These are phyloP conservation scores for Musca vetustissima DNA, from an alignment of 1,140 invertebrate genomes.

Conservation along the genomic window DNA sequence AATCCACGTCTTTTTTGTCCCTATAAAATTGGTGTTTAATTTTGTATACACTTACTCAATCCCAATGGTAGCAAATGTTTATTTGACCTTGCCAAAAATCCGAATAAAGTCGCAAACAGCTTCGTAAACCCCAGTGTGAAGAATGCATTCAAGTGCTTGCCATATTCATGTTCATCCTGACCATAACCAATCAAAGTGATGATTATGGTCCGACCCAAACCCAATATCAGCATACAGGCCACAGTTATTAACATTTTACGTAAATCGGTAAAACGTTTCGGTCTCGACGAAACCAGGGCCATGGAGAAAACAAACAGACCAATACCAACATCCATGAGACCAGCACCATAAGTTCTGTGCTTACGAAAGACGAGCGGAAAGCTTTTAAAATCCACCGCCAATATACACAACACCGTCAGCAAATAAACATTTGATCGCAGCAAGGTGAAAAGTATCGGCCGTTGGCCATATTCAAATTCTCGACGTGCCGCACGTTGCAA, in stretches of 20 bases:
- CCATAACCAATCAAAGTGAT: constrained; percentile 75
- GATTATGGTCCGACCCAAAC: constrained; percentile 66
- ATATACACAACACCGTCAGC: constrained; percentile 78
- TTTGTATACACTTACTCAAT: constrained; percentile 43
- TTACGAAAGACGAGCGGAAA: constrained; percentile 87
- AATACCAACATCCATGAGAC: constrained; percentile 95
- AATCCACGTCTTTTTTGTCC: no score
- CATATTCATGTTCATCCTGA: constrained; percentile 88
- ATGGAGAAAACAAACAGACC: constrained; percentile 86
- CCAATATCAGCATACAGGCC: constrained; percentile 68
- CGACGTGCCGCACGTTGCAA: background rate
- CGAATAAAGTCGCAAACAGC: constrained; percentile 63
- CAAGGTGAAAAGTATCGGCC: constrained; percentile 39
- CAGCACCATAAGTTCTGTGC: constrained; percentile 82
- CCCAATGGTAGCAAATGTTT: constrained; percentile 31
- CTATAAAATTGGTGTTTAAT: no score
- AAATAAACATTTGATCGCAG: constrained; percentile 72
- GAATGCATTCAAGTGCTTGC: constrained; percentile 97
- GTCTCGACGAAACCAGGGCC: constrained; percentile 67
- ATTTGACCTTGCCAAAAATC: constrained; percentile 28
- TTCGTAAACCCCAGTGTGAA: constrained; percentile 85
- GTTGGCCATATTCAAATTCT: constrained; percentile 28
- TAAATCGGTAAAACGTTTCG: constrained; percentile 40
- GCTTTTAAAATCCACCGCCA: constrained; percentile 88
- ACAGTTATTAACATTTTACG: constrained; percentile 51